Evolutionary conservation across 1,140 invertebrate genomes (phyloP).

Genomic region (Frieseomelitta varia): DNA sequence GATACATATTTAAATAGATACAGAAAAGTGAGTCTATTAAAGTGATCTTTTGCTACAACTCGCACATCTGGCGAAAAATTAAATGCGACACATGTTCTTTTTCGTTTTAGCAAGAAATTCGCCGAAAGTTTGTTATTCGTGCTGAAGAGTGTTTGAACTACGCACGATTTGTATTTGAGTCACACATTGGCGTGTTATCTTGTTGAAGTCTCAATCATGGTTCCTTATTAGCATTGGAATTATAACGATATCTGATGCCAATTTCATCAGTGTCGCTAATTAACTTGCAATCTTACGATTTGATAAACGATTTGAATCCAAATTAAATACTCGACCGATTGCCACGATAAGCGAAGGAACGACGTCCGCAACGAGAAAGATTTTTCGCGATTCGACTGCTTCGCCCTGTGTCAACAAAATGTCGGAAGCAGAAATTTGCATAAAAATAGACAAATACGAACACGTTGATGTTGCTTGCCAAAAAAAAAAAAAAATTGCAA

Average conservation of each 20-base stretch:
- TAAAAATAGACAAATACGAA: too few relatives aligned
- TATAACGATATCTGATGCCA: neutral
- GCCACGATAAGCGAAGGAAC: neutral
- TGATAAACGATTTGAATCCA: neutral
- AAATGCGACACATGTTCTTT: neutral
- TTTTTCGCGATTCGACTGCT: too few relatives aligned
- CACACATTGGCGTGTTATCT: conserved; percentile 42
- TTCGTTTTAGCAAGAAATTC: neutral
- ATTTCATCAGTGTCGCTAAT: neutral
- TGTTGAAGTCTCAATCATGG: conserved; percentile 14
- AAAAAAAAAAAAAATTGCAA: too few relatives aligned
- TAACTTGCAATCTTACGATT: neutral
- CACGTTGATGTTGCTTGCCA: too few relatives aligned
- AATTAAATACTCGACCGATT: neutral
- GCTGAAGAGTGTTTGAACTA: neutral
- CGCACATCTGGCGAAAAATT: too few relatives aligned
- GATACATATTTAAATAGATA: too few relatives aligned
- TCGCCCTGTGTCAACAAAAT: too few relatives aligned
- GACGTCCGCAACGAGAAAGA: neutral
- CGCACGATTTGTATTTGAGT: conserved; percentile 15
- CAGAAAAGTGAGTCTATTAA: too few relatives aligned
- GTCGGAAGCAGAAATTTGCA: too few relatives aligned
- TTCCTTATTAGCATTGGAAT: conserved; percentile 15
- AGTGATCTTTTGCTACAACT: too few relatives aligned
- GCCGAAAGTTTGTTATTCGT: neutral